Evolutionary conservation across 2,888 invertebrate species (phyloP), one percentile per base, ranked within the genome.

Genomic region (Nemurella pictetii): DNA sequence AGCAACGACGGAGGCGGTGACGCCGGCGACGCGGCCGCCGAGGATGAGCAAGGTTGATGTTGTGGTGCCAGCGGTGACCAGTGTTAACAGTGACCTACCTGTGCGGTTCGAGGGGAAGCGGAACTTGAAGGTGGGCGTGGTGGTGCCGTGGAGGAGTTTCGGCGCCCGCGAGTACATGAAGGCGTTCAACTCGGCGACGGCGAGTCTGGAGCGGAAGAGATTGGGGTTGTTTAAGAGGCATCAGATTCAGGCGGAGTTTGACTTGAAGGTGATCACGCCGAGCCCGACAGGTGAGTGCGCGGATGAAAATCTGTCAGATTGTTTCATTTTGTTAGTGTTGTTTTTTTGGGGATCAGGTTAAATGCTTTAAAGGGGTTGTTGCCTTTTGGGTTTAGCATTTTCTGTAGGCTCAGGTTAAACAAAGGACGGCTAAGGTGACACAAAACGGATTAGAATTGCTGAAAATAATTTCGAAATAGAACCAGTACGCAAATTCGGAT

Each of bases 241-340:
- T 91, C 94, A 94, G 89, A 93, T 95, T 87, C 93, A 93, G 88
- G 92, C 94, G 87, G 93, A 93, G 89, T 93, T 94, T 89, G 93
- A 92, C 87, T 95, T 94, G 93, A 94, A 95, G 89, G 94, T 94
- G 89, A 91, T 95, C 88, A 95, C 95, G 87, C 95, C 95, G 84
- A 95, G 94, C 92, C 95, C 95, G 86, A 95, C 94, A 91, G 94
- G 95, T 95, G 90, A 93, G 93, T 92, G 30, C n/a, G n/a, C n/a
- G n/a, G n/a, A n/a, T n/a, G n/a, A n/a, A n/a, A n/a, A n/a, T n/a
- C n/a, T n/a, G n/a, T n/a, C n/a, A n/a, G n/a, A n/a, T n/a, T n/a
- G n/a, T n/a, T n/a, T n/a, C n/a, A n/a, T n/a, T n/a, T n/a, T n/a
- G n/a, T n/a, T n/a, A n/a, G n/a, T n/a, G n/a, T n/a, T n/a, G n/a